A percentile compares a stretch with the other conserved stretches of the same genome.
Evolutionary conservation across 2,888 invertebrate genomes (phyloP).

Genomic region (Idaea dimidiata): DNA sequence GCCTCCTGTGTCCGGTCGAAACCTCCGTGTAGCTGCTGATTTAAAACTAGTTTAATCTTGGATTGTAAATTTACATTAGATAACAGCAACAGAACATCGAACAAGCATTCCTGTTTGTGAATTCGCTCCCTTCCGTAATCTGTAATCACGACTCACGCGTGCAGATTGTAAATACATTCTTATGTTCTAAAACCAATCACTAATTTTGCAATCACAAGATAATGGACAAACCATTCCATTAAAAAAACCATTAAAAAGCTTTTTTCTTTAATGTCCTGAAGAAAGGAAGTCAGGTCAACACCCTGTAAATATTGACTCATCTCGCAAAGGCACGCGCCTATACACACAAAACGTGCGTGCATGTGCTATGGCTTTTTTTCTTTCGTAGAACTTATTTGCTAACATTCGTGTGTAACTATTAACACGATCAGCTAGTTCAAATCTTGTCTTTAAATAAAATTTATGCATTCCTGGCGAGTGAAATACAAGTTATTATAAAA

Average conservation of each 20-base stretch:
- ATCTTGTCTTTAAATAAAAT: background rate
- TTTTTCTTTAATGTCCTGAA: constrained; percentile 43
- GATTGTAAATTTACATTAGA: constrained; percentile 68
- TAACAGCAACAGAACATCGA: constrained; percentile 58
- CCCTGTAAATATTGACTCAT: constrained; percentile 74
- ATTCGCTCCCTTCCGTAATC: constrained; percentile 60
- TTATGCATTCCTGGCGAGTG: background rate
- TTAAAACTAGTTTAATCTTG: constrained; percentile 52
- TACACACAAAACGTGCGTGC: constrained; percentile 48
- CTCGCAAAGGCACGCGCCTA: constrained; percentile 57
- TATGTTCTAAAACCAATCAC: background rate
- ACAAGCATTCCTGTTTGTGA: constrained; percentile 60
- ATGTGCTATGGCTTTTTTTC: constrained; percentile 36
- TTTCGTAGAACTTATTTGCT: constrained; percentile 33
- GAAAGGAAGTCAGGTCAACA: constrained; percentile 58
- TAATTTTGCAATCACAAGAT: background rate
- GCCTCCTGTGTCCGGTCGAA: constrained; percentile 34
- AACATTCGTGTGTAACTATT: constrained; percentile 16
- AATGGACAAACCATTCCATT: constrained; percentile 13
- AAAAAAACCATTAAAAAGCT: constrained; percentile 17
- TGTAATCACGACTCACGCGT: background rate
- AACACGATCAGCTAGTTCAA: constrained; percentile 12
- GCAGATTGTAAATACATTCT: background rate
- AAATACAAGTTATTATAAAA: background rate
- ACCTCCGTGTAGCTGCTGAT: constrained; percentile 47